Base-by-base conservation (phyloP, 2,113 vertebrate genomes). In the Microcebus jonahi region DNA sequence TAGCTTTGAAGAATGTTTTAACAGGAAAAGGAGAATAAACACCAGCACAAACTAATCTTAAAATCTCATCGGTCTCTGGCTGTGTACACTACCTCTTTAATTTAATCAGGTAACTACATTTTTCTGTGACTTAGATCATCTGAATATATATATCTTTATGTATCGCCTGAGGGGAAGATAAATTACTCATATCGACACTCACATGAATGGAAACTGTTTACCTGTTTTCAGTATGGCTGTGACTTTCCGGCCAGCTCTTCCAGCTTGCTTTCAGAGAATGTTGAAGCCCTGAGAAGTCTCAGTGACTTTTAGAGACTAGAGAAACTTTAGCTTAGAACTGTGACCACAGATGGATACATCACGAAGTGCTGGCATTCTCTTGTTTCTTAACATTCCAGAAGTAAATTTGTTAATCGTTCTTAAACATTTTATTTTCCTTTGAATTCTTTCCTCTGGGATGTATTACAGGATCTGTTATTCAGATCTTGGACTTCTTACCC, bases 1-100 rank as follows among this genome's bases (percentile, higher is more conserved):
- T n/a, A 85, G 71, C 84, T 96, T 76, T 88, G 82, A 96, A 97
- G 91, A 95, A 86, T 84, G 61, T 91, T 97, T 93, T 82, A 86
- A 94, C 17, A 90, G 45, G 75, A 77, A 76, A 94, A 93, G 67
- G 68, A 71, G 68, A 95, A 68, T 95, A 81, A 94, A 94, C 57
- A 97, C 29, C 18, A n/a, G 70, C 65, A 57, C 53, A 71, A 88
- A 34, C 76, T 89, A 83, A 97, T 89, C 94, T 91, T 92, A 80
- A 91, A 80, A 96, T 94, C 89, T 95, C 55, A 45, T 82, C 87
- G 12, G 23, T 68, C 79, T 97, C 67, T 84, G 82, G 61, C 68
- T 88, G 20, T 27, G 15, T 92, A 45, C 29, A 27, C 59, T 68
- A 20, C 73, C 53, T 79, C 88, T 90, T 90, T 84, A 77, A 89